Base-by-base conservation (phyloP, 2,113 vertebrate genomes). In the Gasterosteus nipponicus region DNA sequence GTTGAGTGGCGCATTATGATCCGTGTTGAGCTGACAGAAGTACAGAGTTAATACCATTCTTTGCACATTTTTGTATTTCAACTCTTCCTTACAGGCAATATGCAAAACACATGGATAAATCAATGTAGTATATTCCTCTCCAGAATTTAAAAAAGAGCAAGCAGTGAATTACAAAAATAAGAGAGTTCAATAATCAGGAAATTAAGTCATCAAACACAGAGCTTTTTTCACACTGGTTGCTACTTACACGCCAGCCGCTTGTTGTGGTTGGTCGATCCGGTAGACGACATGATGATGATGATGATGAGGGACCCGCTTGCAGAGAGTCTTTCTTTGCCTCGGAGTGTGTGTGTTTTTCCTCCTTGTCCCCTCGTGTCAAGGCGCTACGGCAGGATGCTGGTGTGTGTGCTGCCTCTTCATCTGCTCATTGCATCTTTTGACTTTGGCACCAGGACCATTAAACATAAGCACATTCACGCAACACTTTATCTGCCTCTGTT, bases 211-310 rank as follows among this genome's bases (percentile, higher is more conserved):
- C 35, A 5, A 41, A 39, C 3, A 60, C 4, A 39, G 18, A 19
- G n/a, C 22, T 44, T 75, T 26, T 11, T 35, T 15, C 1, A 29
- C 10, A 19, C 51, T 63, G 56, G 54, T 46, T 41, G 61, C 73
- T 68, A 93, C 93, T 93, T 75, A 93, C 93, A 91, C 59, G 92
- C 69, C 78, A 91, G 86, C n/a, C 83, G 78, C 39, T 91, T 93
- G 77, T 88, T 93, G 89, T 90, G 89, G 87, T 91, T 91, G 80
- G 83, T 84, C 44, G 92, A 92, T 62, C 91, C 92, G 1, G 88
- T 8, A 31, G 92, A 92, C 47, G 92, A 94, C 93, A 94, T 93
- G 88, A 77, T 92, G 51, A 73, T 39, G 59, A 94, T 93, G 88
- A 77, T 92, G 51, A 73, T 39, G 59, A 64, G n/a, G 76, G 81